A percentile compares a stretch with the other conserved stretches of the same genome.
phyloP scores from a whole-genome alignment of 2,888 invertebrate species.

The Perizoma flavofasciatum region DNA sequence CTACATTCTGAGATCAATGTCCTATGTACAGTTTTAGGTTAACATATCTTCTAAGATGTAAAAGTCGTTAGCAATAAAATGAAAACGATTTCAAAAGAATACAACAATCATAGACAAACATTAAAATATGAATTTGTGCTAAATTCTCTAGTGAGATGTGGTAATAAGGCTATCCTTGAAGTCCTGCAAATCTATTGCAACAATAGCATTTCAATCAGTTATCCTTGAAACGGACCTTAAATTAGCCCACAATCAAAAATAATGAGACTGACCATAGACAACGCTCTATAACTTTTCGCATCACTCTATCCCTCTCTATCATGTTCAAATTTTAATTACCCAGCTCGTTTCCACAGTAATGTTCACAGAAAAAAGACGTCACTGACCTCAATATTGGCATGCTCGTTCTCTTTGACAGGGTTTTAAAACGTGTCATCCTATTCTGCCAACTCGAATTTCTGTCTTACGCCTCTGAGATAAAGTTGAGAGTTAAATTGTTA shows the following conservation, averaged over 20 bases:
- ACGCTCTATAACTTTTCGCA: constrained; percentile 43
- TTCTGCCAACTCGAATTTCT: constrained; percentile 35
- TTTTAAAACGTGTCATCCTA: constrained; percentile 28
- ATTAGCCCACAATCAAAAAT: constrained; percentile 4
- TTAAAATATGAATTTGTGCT: no score
- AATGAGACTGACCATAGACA: constrained; percentile 57
- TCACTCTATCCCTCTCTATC: constrained; percentile 46
- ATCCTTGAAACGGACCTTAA: background rate
- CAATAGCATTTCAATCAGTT: no score
- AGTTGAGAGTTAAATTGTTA: constrained; percentile 30
- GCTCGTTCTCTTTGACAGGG: constrained; percentile 45
- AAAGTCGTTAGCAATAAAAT: no score
- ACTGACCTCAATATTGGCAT: constrained; percentile 72
- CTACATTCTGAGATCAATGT: constrained; percentile 15
- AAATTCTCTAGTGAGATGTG: no score
- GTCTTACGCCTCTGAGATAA: background rate
- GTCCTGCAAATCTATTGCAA: no score
- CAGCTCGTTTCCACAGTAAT: constrained; percentile 65
- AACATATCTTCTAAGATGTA: no score
- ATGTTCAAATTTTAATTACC: constrained; percentile 37
- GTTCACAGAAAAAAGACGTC: constrained; percentile 73
- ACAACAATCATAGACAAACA: no score
- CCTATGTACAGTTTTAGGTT: background rate
- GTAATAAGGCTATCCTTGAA: no score
- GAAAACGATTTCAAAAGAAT: no score